These are phyloP conservation scores for Megalurothrips usitatus DNA, from an alignment of 2,888 invertebrate genomes.

Conservation along the genomic window DNA sequence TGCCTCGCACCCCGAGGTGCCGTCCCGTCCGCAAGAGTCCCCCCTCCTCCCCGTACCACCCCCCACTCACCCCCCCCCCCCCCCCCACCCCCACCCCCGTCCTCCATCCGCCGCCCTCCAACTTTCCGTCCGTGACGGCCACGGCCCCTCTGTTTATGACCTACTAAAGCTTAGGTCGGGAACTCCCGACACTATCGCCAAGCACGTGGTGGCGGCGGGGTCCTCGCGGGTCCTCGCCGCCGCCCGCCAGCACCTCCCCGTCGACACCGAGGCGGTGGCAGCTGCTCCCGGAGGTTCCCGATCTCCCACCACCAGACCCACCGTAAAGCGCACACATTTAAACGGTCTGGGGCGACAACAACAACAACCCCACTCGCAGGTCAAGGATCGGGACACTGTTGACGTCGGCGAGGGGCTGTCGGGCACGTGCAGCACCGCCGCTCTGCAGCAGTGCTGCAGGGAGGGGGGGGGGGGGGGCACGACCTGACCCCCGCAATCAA, in stretches of 20 bases:
- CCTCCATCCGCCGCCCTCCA: background rate
- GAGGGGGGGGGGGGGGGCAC: background rate
- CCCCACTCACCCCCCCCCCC: background rate
- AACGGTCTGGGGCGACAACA: too few species aligned
- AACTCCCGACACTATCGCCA: background rate
- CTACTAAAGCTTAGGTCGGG: constrained; percentile 10
- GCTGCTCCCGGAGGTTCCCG: too few species aligned
- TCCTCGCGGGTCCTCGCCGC: too few species aligned
- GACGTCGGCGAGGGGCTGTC: too few species aligned
- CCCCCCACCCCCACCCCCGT: background rate
- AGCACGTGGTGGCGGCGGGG: too few species aligned
- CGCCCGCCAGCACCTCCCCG: too few species aligned
- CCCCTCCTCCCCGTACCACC: background rate
- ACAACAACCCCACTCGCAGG: too few species aligned
- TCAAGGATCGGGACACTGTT: too few species aligned
- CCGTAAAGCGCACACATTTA: too few species aligned
- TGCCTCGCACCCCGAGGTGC: constrained; percentile 8
- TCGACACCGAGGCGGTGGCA: too few species aligned
- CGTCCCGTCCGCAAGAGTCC: background rate
- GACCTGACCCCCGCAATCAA: background rate
- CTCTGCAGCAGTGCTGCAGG: background rate
- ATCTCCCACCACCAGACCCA: too few species aligned
- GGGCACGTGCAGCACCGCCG: too few species aligned
- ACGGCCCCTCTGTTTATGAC: background rate
- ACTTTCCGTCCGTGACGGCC: constrained; percentile 1